Conservation (phyloP, 2,888 invertebrate genomes). For the Panorpa germanica region DNA sequence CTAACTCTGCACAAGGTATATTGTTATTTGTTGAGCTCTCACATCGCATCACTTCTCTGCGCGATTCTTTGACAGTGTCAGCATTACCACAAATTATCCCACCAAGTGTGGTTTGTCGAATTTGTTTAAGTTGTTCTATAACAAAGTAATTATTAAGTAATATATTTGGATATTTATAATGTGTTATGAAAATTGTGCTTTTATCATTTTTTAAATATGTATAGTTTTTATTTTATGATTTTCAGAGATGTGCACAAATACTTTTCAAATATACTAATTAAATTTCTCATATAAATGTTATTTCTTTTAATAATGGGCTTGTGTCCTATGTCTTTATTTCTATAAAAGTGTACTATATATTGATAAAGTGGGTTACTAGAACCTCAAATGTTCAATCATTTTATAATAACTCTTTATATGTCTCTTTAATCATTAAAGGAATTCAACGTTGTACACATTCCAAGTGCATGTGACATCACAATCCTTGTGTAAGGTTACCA, state of each 20-base stretch:
- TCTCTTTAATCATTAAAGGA: no score
- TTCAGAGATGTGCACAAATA: neutral
- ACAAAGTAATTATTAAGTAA: slow-evolving; percentile 10
- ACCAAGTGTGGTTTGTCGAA: slow-evolving; percentile 56
- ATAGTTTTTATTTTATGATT: slow-evolving; percentile 4
- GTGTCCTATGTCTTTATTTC: no score
- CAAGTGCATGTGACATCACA: no score
- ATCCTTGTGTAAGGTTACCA: no score
- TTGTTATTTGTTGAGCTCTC: slow-evolving; percentile 32
- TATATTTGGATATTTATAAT: slow-evolving; percentile 7
- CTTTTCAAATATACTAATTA: slow-evolving; percentile 3
- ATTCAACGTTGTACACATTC: no score
- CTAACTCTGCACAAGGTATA: slow-evolving; percentile 41
- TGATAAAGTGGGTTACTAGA: no score
- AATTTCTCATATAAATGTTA: no score
- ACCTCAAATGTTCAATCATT: no score
- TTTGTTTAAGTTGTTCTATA: slow-evolving; percentile 57
- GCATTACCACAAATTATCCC: slow-evolving; percentile 62
- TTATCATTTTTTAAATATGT: slow-evolving; percentile 4
- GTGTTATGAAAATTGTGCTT: neutral
- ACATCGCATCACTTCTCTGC: slow-evolving; percentile 50
- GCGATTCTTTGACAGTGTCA: slow-evolving; percentile 39
- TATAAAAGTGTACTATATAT: no score
- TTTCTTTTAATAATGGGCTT: no score
- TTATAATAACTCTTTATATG: no score